Base-by-base conservation (phyloP, 2,797 vertebrate species). In the Chelidonichthys spinosus region DNA sequence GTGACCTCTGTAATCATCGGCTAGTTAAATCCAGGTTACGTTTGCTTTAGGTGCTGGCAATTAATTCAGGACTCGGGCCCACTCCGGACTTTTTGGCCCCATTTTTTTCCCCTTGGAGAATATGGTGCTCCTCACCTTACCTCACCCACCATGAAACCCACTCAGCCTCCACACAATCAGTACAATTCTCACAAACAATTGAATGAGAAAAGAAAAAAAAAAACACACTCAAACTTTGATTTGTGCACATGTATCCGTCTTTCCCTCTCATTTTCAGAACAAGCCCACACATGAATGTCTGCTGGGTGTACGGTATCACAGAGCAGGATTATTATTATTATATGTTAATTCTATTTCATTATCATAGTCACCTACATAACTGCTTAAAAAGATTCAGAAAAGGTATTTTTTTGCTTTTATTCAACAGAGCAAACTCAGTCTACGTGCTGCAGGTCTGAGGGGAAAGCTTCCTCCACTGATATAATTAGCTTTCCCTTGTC, bases 1-100 rank as follows among this genome's bases (percentile, higher is more conserved):
- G 63, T 85, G 88, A 90, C 90, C 88, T 89, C 88, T 81, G 86
- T 71, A 88, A 90, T 90, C 85, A 88, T 79, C 39, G 50, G 72
- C 71, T 79, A 87, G 78, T 68, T 54, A 87, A 88, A 93, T 83
- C 59, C 64, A 91, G 85, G 88, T 79, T 74, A 85, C 67, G 79
- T 89, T 87, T 86, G 90, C 92, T 92, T 90, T 80, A 67, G 87
- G 83, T 91, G 87, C 76, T 84, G 52, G 88, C 89, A 87, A 90
- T 91, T 92, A 90, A 87, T 90, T 91, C 82, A 70, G 62, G 25
- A 75, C 79, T 65, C 72, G 47, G 69, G 65, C 75, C 62, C 72
- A 76, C 74, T 81, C 36, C 76, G 66, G 79, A 79, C 76, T 77
- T 78, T 25, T 72, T 86, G 81, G 78, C 68, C 85, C 79, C 69